Evolutionary conservation across 2,888 invertebrate species (phyloP).

Genomic region (Mythimna pallens): DNA sequence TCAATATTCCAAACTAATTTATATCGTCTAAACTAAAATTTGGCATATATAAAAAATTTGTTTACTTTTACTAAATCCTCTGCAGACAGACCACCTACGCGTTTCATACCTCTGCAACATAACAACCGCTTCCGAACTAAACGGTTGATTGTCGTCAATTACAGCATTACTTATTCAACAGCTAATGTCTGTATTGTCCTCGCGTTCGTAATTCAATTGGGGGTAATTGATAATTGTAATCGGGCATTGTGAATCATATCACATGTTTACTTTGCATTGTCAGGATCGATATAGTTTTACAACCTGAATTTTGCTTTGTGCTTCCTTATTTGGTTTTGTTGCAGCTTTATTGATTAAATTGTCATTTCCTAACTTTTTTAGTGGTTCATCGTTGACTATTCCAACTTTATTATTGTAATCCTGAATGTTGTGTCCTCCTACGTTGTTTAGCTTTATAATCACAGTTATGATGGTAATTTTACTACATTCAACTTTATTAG

Average conservation of each 20-base stretch:
- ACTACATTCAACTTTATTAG: conserved; percentile 28
- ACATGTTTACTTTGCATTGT: conserved; percentile 43
- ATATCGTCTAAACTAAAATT: background rate
- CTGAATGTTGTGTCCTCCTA: background rate
- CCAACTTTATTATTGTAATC: background rate
- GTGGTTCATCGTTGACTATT: background rate
- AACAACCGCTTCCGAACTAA: conserved; percentile 30
- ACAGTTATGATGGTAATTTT: conserved; percentile 26
- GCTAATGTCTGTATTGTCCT: conserved; percentile 52
- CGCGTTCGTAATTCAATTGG: conserved; percentile 52
- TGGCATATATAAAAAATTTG: background rate
- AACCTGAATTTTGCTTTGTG: conserved; percentile 17
- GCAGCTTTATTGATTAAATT: background rate
- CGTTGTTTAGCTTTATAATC: conserved; percentile 24
- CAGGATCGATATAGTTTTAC: conserved; percentile 35
- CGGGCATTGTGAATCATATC: conserved; percentile 58
- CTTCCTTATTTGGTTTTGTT: conserved; percentile 24
- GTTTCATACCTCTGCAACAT: conserved; percentile 25
- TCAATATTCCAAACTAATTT: background rate
- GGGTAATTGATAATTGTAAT: conserved; percentile 62
- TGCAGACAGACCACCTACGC: background rate
- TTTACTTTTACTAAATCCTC: background rate
- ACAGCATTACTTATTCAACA: conserved; percentile 55
- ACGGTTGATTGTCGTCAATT: conserved; percentile 43
- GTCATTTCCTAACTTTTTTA: background rate